phyloP scores from a whole-genome alignment of 2,797 vertebrate species.

The Chloroceryle amazona region DNA sequence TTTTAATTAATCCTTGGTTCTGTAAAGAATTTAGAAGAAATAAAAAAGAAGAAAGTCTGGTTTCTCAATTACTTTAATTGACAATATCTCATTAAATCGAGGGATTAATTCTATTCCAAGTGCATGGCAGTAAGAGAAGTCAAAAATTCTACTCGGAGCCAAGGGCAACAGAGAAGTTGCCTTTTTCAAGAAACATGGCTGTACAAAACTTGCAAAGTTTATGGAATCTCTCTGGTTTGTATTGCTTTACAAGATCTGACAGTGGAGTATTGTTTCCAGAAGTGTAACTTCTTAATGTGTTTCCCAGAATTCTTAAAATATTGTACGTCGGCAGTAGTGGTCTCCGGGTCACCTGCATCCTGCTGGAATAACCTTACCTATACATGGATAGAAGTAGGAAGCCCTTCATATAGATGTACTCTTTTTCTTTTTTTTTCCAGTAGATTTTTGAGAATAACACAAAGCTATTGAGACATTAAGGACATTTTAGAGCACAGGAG shows the following conservation, averaged over 20 bases:
- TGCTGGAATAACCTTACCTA: constrained; percentile 32
- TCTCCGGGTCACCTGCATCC: constrained; percentile 43
- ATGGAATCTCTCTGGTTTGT: constrained; percentile 64
- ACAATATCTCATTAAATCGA: constrained; percentile 44
- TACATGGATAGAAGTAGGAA: background rate
- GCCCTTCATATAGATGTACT: background rate
- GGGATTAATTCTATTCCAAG: constrained; percentile 54
- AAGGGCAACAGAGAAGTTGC: constrained; percentile 28
- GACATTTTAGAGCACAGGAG: background rate
- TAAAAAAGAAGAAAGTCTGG: constrained; percentile 50
- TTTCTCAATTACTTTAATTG: constrained; percentile 48
- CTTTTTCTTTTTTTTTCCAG: background rate
- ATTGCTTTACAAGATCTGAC: constrained; percentile 69
- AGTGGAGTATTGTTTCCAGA: constrained; percentile 70
- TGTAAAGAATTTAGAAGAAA: background rate
- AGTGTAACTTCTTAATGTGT: constrained; percentile 55
- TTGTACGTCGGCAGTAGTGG: constrained; percentile 15
- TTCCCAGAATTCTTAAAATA: constrained; percentile 73
- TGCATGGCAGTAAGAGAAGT: constrained; percentile 42
- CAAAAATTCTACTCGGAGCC: constrained; percentile 39
- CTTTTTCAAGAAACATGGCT: constrained; percentile 62
- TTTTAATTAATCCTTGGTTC: background rate
- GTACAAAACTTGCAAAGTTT: constrained; percentile 38
- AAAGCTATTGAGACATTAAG: background rate
- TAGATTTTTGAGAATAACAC: background rate